A percentile compares a stretch with the other conserved stretches of the same genome.
phyloP scores from a whole-genome alignment of 2,797 vertebrate genomes.

The Cynopterus sphinx region DNA sequence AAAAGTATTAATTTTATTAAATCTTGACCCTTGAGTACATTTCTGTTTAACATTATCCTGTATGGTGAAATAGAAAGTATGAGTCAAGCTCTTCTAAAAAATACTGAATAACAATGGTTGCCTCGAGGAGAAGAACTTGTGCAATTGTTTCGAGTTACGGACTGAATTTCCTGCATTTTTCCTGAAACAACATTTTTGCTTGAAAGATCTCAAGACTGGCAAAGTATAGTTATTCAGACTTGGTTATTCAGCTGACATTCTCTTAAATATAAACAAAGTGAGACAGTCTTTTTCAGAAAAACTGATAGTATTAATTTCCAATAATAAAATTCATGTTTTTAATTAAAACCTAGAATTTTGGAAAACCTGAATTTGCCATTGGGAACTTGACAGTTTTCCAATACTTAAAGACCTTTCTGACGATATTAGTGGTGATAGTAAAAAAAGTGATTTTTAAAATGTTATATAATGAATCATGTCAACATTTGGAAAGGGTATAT shows the following conservation, averaged over 20 bases:
- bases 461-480: not conserved
- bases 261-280: conserved; percentile 12
- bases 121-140: not conserved
- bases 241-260: not conserved
- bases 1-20: not conserved
- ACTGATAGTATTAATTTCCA: not conserved
- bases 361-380: not conserved
- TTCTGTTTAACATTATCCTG: not conserved
- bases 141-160: not conserved
- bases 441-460: not conserved
- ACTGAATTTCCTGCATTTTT: not conserved
- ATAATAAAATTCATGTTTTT: not conserved
- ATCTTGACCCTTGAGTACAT: not conserved
- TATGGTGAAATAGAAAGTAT: not conserved
- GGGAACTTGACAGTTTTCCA: not conserved
- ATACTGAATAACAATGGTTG: not conserved
- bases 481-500: not conserved
- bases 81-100: not conserved
- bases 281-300: not conserved
- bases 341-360: not conserved
- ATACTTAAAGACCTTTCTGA: not conserved
- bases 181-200: not conserved
- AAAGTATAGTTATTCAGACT: not conserved
- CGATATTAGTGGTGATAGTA: not conserved
- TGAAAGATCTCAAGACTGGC: not conserved